phyloP scores from a whole-genome alignment of 2,113 vertebrate genomes.

The Elgaria multicarinata region DNA sequence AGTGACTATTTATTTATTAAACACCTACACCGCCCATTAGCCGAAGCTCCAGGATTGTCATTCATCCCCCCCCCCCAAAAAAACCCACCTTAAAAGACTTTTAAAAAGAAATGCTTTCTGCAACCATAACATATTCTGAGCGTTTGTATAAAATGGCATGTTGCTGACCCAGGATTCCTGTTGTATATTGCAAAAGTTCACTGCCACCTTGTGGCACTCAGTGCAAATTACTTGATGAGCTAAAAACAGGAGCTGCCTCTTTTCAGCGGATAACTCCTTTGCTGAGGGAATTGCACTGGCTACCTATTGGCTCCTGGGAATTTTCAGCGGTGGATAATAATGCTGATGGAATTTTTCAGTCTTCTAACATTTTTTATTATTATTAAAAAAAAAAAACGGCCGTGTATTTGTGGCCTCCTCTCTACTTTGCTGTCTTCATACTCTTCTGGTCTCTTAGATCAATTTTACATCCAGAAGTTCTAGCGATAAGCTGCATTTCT shows the following conservation, averaged over 20 bases:
- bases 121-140: neutral
- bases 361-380: neutral
- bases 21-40: too few species aligned
- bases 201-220: conserved; percentile 64
- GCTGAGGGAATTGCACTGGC: too few species aligned
- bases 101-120: neutral
- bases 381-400: neutral
- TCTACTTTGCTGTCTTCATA: neutral
- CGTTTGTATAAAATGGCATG: neutral
- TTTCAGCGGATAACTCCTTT: too few species aligned
- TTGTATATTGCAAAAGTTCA: conserved; percentile 38
- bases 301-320: neutral
- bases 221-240: neutral
- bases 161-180: conserved; percentile 6
- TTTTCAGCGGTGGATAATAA: neutral
- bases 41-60: too few species aligned
- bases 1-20: neutral
- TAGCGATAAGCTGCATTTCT: neutral
- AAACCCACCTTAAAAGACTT: too few species aligned
- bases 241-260: too few species aligned
- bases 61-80: too few species aligned
- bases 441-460: neutral
- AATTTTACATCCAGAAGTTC: neutral
- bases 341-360: neutral
- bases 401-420: neutral